Evolutionary conservation across 2,797 vertebrate genomes (phyloP), one percentile per base, ranked within the genome.

Genomic region (Bradypus variegatus): DNA sequence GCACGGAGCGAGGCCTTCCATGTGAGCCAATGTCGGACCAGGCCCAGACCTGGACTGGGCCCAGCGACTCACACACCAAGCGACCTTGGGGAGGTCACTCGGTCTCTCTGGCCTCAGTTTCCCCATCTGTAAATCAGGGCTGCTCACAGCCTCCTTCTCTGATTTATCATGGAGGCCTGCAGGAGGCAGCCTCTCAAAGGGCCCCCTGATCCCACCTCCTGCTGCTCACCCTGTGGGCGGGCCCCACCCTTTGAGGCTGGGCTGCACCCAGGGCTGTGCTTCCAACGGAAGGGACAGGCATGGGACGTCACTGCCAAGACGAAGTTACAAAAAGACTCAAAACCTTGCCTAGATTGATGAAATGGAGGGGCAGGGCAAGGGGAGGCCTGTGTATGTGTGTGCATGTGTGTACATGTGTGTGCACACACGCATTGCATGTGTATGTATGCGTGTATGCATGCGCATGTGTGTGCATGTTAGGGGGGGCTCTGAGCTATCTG

Each of bases 1-100:
- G 11, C 18, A 10, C 0, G 11, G 50, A 9, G 4, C 9, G 19
- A 25, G 1, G 36, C 18, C 36, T 21, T 36, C 53, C 18, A 1
- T 9, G 16, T 31, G 65, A 70, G 12, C 82, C 7, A 18, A 14
- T 50, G 50, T 14, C 8, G 14, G 50, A 50, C 50, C 48, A 69
- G 82, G n/a, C 80, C 60, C 60, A 67, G 15, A 16, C 81, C 45
- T 11, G 5, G 14, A 11, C 5, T 18, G 62, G 60, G 16, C 33
- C 16, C 83, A 41, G 67, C 21, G 16, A 6, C 23, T 21, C 45
- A 67, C 3, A 2, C 50, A 33, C 45, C 6, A 21, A 18, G 33
- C 3, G 45, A 53, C 33, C 33, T 55, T 3, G 25, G 25, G 36
- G 58, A 58, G 21, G 7, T 58, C 58, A 23, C 58, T 27, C 19